phyloP scores from a whole-genome alignment of 2,888 invertebrate genomes.

The Hydraecia micacea region DNA sequence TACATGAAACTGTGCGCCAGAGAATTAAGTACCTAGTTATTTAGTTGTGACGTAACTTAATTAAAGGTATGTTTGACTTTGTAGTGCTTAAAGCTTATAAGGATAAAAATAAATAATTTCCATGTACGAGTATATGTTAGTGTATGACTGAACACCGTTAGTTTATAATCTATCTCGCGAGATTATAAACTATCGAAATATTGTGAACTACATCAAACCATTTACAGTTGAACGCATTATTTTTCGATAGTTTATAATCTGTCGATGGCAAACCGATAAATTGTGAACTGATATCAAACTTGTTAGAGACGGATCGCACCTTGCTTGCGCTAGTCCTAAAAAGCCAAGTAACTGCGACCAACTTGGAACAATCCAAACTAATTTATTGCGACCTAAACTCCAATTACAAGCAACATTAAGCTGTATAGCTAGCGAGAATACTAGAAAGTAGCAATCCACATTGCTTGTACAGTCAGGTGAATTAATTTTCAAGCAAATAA shows the following conservation, averaged over 20 bases:
- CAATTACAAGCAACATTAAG: neutral
- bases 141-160: too few relatives aligned
- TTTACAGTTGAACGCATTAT: too few relatives aligned
- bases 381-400: neutral
- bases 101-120: neutral
- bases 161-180: too few relatives aligned
- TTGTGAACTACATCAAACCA: too few relatives aligned
- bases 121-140: neutral
- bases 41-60: conserved; percentile 10
- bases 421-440: neutral
- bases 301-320: neutral
- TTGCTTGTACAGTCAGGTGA: neutral
- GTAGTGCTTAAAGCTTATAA: neutral
- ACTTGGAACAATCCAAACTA: neutral
- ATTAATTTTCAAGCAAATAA: neutral
- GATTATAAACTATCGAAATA: too few relatives aligned
- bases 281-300: neutral
- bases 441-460: neutral
- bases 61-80: neutral
- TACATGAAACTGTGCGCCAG: neutral
- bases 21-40: neutral
- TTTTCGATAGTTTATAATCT: too few relatives aligned
- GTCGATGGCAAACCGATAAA: too few relatives aligned
- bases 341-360: neutral
- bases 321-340: too few relatives aligned